Evolutionary conservation across 2,888 invertebrate genomes (phyloP).

Genomic region (Apoda limacodes): DNA sequence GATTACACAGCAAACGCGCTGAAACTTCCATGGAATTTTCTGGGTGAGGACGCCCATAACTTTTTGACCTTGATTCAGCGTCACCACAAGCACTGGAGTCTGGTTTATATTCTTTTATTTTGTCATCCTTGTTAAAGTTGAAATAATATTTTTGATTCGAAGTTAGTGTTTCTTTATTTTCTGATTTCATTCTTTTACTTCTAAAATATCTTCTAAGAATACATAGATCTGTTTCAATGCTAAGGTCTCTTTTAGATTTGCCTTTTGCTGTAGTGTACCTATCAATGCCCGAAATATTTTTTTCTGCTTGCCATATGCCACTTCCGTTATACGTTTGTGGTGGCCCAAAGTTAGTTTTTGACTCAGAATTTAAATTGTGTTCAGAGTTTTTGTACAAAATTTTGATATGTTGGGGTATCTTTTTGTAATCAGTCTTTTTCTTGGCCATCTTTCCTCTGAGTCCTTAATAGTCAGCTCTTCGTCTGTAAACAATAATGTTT

Average conservation of each 20-base stretch:
- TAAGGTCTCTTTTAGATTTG: slow-evolving; percentile 41
- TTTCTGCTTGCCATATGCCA: slow-evolving; percentile 29
- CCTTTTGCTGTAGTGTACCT: slow-evolving; percentile 27
- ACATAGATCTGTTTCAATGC: slow-evolving; percentile 51
- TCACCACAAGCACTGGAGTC: slow-evolving; percentile 39
- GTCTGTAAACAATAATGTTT: too few species aligned
- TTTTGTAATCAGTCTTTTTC: slow-evolving; percentile 32
- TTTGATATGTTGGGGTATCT: slow-evolving; percentile 23
- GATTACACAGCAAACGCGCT: slow-evolving; percentile 37
- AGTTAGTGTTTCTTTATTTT: slow-evolving; percentile 22
- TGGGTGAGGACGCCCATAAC: slow-evolving; percentile 15
- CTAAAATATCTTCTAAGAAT: slow-evolving; percentile 38
- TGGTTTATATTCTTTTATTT: slow-evolving; percentile 28
- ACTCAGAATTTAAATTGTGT: slow-evolving; percentile 28
- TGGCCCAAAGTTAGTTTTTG: slow-evolving; percentile 34
- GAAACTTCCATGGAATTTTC: slow-evolving; percentile 31
- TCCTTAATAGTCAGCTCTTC: too few species aligned
- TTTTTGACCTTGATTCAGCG: slow-evolving; percentile 22
- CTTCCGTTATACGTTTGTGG: slow-evolving; percentile 32
- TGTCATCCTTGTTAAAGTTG: slow-evolving; percentile 22
- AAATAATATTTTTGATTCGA: slow-evolving; percentile 33
- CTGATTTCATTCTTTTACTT: slow-evolving; percentile 30
- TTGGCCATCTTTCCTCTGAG: too few species aligned
- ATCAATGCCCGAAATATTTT: slow-evolving; percentile 25
- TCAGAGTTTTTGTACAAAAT: slow-evolving; percentile 42